A percentile compares a stretch with the other conserved stretches of the same genome.
These are phyloP conservation scores for Macrobrachium rosenbergii DNA, from an alignment of 1,140 invertebrate genomes.

Conservation along the genomic window DNA sequence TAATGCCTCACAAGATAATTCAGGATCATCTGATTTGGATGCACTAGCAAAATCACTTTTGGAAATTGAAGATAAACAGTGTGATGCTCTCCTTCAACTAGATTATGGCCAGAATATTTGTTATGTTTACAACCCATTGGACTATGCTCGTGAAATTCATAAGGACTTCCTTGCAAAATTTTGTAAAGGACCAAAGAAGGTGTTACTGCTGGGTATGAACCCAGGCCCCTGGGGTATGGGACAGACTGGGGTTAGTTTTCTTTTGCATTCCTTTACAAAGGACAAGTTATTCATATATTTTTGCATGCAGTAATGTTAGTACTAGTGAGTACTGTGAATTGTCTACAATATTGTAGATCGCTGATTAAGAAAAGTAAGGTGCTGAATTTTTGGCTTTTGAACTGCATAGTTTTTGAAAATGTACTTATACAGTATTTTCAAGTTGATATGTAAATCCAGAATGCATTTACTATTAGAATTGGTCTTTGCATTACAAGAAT, in stretches of 20 bases:
- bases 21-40: background rate
- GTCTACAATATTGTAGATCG: too few species aligned
- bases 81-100: slow-evolving; percentile 31
- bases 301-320: too few species aligned
- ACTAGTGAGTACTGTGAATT: too few species aligned
- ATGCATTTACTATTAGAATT: too few species aligned
- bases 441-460: too few species aligned
- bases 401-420: too few species aligned
- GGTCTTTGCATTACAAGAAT: too few species aligned
- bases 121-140: slow-evolving; percentile 86
- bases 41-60: slow-evolving; percentile 1
- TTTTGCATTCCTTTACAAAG: background rate
- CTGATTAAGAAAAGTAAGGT: too few species aligned
- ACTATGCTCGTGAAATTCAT: slow-evolving; percentile 85
- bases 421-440: too few species aligned
- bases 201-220: slow-evolving; percentile 93
- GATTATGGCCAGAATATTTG: slow-evolving; percentile 72
- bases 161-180: slow-evolving; percentile 79
- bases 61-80: slow-evolving; percentile 39
- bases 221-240: slow-evolving; percentile 95
- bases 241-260: slow-evolving; percentile 79
- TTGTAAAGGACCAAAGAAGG: slow-evolving; percentile 77
- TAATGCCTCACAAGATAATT: background rate
- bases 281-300: background rate
- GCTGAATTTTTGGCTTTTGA: too few species aligned